phyloP scores from a whole-genome alignment of 2,888 invertebrate genomes.

The Disparrhopalites patrizii region DNA sequence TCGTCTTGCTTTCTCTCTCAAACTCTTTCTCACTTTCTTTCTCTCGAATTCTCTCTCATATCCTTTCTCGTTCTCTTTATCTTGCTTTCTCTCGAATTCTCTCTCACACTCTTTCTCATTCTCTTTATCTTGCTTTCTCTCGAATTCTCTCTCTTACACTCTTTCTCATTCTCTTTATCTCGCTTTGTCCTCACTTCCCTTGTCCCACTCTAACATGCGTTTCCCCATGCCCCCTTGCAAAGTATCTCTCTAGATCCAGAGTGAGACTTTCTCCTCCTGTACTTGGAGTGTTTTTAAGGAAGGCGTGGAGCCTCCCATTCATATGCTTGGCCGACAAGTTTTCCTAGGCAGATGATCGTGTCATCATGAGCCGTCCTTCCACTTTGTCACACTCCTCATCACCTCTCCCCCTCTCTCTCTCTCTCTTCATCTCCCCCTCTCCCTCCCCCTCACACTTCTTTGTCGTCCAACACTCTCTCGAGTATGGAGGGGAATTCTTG shows the following conservation, averaged over 20 bases:
- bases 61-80: too few relatives aligned
- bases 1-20: too few relatives aligned
- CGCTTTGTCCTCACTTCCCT: background rate
- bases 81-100: background rate
- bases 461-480: background rate
- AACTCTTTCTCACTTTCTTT: too few relatives aligned
- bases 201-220: background rate
- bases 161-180: background rate
- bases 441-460: background rate
- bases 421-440: too few relatives aligned
- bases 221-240: background rate
- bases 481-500: background rate
- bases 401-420: too few relatives aligned
- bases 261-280: too few relatives aligned
- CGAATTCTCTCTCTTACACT: slow-evolving; percentile 1
- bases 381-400: background rate
- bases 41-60: too few relatives aligned
- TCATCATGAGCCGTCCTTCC: too few relatives aligned
- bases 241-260: too few relatives aligned
- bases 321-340: background rate
- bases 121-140: too few relatives aligned
- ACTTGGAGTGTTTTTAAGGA: background rate
- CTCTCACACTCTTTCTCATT: too few relatives aligned
- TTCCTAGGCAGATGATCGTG: background rate
- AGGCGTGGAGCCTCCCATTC: background rate